Base-by-base conservation (phyloP, 2,113 vertebrate genomes). In the Perognathus longimembris region DNA sequence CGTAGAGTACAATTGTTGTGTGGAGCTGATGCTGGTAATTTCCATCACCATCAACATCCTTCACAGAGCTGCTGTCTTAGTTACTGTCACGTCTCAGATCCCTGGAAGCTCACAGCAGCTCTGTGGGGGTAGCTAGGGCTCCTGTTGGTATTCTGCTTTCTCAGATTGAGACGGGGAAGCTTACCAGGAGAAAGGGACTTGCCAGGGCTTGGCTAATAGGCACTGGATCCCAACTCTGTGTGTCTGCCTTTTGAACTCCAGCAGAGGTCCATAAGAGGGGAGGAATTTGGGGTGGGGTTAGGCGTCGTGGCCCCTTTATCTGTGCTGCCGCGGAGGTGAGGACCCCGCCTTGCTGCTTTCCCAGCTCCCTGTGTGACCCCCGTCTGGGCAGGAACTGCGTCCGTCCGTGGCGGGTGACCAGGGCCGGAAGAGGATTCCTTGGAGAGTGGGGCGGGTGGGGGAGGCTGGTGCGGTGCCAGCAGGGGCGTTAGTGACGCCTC, bases 381-480 rank as follows among this genome's bases (percentile, higher is more conserved):
- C 40, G 70, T 14, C 7, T 80, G 59, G 50, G 32, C 8, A 4
- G 66, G 22, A n/a, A 69, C 32, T 20, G 15, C 42, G 80, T 71
- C n/a, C 38, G 42, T 28, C 38, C n/a, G n/a, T n/a, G 42, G 59
- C 30, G 69, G 50, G 30, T 57, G 86, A 38, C 79, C 76, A 30
- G 82, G 92, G 32, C 73, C 76, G 74, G 70, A 71, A n/a, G 89
- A 94, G 83, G 93, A 94, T 96, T 90, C 90, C 87, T 92, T 77
- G 78, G 93, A 94, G 17, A 91, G 64, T 45, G 84, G 89, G 89
- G 96, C 96, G 87, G 95, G 96, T 54, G 1, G 28, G 81, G 84
- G 75, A 32, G 63, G 71, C 84, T 92, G 80, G 80, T 54, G n/a
- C 79, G 64, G 90, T 74, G 96, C 91, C 96, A 95, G 80, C 67